Conservation (phyloP, 2,888 invertebrate genomes). For the Eugnorisma glareosa region DNA sequence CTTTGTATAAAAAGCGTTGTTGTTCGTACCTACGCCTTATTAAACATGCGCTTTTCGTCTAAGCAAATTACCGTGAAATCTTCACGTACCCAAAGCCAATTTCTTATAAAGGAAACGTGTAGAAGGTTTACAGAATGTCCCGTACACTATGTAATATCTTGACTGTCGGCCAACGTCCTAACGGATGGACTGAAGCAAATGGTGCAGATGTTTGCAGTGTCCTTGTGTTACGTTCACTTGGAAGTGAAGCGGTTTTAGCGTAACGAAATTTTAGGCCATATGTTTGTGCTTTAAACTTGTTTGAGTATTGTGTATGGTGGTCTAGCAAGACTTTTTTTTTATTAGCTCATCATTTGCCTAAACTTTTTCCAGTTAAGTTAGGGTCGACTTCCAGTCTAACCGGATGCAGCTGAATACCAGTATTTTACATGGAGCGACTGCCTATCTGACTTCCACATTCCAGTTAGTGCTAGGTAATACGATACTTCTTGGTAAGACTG, state of each 20-base stretch:
- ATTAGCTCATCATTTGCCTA: background rate
- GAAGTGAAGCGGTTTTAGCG: conserved; percentile 26
- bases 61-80: conserved; percentile 35
- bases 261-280: conserved; percentile 33
- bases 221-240: conserved; percentile 40
- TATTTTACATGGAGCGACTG: background rate
- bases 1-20: conserved; percentile 15
- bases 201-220: conserved; percentile 55
- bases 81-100: conserved; percentile 24
- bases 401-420: background rate
- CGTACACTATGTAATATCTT: conserved; percentile 30
- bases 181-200: conserved; percentile 54
- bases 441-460: background rate
- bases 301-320: background rate
- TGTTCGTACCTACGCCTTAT: conserved; percentile 9
- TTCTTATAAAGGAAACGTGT: conserved; percentile 21
- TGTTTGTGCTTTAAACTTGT: background rate
- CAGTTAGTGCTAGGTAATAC: no score
- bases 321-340: background rate
- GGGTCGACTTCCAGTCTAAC: background rate
- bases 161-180: conserved; percentile 14
- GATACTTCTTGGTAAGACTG: background rate
- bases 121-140: conserved; percentile 30
- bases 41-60: conserved; percentile 15
- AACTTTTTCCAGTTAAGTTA: background rate